Evolutionary conservation across 2,797 vertebrate species (phyloP), one percentile per base, ranked within the genome.

Genomic region (Pitangus sulphuratus): DNA sequence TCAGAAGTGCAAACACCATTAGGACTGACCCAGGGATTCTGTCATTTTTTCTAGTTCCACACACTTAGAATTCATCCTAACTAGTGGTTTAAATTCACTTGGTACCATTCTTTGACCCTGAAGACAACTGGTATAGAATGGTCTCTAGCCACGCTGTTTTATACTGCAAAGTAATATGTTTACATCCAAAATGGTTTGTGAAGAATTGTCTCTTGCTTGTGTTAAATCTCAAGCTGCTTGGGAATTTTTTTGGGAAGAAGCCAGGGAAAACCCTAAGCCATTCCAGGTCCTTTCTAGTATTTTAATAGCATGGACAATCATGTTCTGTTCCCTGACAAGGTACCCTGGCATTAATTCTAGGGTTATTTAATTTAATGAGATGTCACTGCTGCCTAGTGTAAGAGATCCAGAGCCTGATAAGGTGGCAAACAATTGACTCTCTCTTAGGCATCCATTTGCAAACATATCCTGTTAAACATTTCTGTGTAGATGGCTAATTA

Each of bases 371-470:
- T 60, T 65, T 70, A 35, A 70, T 33, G 15, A 47, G 48, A 35
- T 0, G 0, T 57, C 58, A 72, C 8, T 2, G 0, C 8, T 80
- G 22, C 8, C 47, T 53, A 12, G 16, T n/a, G 4, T 76, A 76
- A 88, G 48, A 53, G 19, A 33, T 74, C 28, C 53, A 39, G 39
- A 66, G 24, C 26, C 53, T 21, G 51, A 25, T 19, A 70, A 58
- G 12, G 11, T 71, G 50, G 7, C 44, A 82, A 77, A 77, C 8
- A 60, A 70, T 9, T 9, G 1, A 39, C 11, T 37, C 5, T 78
- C 3, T 53, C 18, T 30, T 33, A 45, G 20, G 18, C 24, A 53
- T 45, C 45, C 12, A 24, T 84, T 72, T 92, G 39, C 39, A 90
- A 72, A 68, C 6, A 28, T 40, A 37, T 13, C 12, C 9, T 7